Conservation (phyloP, 2,888 invertebrate genomes). For the Volucella zonaria region DNA sequence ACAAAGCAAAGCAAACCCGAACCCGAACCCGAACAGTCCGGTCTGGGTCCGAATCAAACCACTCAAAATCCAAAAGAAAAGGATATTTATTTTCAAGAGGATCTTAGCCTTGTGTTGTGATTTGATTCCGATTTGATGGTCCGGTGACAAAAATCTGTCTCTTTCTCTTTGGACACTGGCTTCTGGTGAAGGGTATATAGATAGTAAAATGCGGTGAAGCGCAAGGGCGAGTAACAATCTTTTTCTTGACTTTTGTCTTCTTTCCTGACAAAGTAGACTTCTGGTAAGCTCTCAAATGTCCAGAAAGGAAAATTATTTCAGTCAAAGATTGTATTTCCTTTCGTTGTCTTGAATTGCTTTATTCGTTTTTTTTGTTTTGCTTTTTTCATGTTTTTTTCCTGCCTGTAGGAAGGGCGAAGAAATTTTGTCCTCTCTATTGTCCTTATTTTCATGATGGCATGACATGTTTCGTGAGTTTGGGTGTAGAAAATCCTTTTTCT, state of each 20-base stretch:
- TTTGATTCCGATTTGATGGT: slow-evolving; percentile 37
- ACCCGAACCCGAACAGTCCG: too few species aligned
- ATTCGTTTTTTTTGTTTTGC: not conserved
- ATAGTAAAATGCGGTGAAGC: not conserved
- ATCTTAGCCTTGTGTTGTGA: slow-evolving; percentile 21
- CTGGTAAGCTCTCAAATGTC: slow-evolving; percentile 50
- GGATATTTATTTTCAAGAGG: slow-evolving; percentile 53
- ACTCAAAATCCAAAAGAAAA: slow-evolving; percentile 15
- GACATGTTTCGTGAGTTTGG: slow-evolving; percentile 44
- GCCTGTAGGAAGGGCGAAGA: not conserved
- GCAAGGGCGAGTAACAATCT: not conserved
- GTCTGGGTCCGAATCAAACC: not conserved
- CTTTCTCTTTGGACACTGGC: slow-evolving; percentile 25
- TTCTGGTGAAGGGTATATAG: too few species aligned
- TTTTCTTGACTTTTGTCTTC: slow-evolving; percentile 51
- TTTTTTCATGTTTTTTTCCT: too few species aligned
- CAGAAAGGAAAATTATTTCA: slow-evolving; percentile 33
- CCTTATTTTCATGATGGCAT: not conserved
- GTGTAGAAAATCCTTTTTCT: slow-evolving; percentile 37
- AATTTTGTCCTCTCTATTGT: slow-evolving; percentile 19
- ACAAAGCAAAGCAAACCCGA: not conserved
- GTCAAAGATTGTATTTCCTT: slow-evolving; percentile 4
- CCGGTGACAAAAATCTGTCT: slow-evolving; percentile 54
- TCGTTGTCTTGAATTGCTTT: not conserved
- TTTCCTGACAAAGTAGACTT: slow-evolving; percentile 36